These are phyloP conservation scores for Oreohelix idahoensis DNA, from an alignment of 1,140 invertebrate genomes.

Conservation along the genomic window DNA sequence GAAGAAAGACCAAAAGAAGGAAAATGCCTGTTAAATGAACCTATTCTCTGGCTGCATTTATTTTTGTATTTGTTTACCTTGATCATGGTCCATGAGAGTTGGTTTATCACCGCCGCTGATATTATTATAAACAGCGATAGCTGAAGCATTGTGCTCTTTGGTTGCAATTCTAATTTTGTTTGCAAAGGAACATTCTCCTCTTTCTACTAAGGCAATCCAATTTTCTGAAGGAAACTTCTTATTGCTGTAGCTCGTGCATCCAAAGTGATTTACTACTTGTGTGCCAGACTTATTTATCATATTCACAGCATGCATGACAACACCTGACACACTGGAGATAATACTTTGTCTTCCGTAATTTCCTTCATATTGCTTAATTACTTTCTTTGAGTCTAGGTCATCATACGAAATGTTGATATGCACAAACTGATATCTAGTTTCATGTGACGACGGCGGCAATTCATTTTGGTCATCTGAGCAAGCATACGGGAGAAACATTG, in stretches of 20 bases:
- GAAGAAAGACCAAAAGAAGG: no score
- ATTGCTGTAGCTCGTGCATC: conserved; percentile 36
- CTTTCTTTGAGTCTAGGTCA: conserved; percentile 26
- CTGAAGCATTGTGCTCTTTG: conserved; percentile 47
- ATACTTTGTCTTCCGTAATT: conserved; percentile 41
- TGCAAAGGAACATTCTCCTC: conserved; percentile 47
- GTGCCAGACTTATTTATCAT: not conserved
- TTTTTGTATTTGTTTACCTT: not conserved
- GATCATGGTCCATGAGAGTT: conserved; percentile 38
- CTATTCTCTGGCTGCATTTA: no score
- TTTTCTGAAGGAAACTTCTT: conserved; percentile 37
- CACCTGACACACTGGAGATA: conserved; percentile 26
- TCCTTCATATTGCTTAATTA: conserved; percentile 22
- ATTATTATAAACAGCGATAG: conserved; percentile 48
- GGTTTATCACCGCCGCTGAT: not conserved
- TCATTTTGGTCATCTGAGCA: not conserved
- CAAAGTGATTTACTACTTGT: conserved; percentile 37
- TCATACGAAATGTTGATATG: conserved; percentile 35
- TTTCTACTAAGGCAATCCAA: conserved; percentile 51
- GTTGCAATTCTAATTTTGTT: conserved; percentile 49
- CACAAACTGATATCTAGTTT: not conserved
- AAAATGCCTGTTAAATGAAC: no score
- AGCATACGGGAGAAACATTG: not conserved
- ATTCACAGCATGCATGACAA: conserved; percentile 29
- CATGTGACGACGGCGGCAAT: not conserved